Conservation (phyloP, 2,113 vertebrate species). For the Noturus placidus region DNA sequence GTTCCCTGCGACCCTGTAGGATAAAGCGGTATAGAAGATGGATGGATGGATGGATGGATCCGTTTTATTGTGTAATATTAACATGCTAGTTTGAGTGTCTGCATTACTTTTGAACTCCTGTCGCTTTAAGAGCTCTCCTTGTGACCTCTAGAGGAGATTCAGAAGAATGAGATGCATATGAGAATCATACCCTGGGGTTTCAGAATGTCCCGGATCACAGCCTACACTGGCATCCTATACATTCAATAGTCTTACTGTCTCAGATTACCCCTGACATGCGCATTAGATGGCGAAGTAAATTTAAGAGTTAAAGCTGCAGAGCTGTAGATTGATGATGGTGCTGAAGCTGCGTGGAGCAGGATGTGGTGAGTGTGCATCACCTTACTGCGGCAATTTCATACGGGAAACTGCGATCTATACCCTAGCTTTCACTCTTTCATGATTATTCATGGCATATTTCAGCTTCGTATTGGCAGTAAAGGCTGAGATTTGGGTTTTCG, state of each 20-base stretch:
- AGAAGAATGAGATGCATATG: not conserved
- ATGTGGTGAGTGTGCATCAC: constrained; percentile 9
- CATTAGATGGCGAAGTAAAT: not conserved
- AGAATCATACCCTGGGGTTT: not conserved
- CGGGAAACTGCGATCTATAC: not conserved
- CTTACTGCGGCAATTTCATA: constrained; percentile 14
- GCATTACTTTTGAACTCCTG: not conserved
- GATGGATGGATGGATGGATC: too few species aligned
- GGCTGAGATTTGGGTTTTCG: not conserved
- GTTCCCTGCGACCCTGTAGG: too few species aligned
- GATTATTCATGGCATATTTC: not conserved
- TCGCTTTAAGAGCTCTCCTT: not conserved
- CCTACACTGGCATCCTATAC: not conserved
- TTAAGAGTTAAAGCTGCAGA: not conserved
- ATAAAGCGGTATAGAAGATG: too few species aligned
- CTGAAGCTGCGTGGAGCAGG: constrained; percentile 18
- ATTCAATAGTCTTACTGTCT: not conserved
- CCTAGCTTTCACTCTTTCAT: not conserved
- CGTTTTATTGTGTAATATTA: not conserved
- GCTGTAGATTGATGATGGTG: constrained; percentile 1
- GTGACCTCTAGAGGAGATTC: not conserved
- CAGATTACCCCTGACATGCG: constrained; percentile 21
- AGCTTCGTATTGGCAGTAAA: not conserved
- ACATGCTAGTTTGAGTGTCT: not conserved
- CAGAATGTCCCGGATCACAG: not conserved